These are phyloP conservation scores for Menidia beryllina DNA, from an alignment of 2,113 vertebrate species.

Conservation along the genomic window DNA sequence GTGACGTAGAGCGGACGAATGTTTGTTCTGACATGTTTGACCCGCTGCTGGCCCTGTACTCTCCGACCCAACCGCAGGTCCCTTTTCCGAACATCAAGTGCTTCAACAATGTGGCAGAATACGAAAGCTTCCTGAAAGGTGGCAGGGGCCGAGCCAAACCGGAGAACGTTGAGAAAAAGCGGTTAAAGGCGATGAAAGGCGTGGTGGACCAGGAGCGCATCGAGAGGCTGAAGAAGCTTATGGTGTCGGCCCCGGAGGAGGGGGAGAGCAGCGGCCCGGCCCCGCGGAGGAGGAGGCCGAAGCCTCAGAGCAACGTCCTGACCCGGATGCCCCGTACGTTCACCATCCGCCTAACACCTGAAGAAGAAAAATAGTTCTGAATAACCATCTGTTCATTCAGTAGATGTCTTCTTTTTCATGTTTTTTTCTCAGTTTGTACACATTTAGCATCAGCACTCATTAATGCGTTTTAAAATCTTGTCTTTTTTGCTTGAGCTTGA, in stretches of 20 bases:
- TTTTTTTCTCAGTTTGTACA: no score
- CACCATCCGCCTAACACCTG: background rate
- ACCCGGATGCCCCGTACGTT: slow-evolving; percentile 92
- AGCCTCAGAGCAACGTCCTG: slow-evolving; percentile 88
- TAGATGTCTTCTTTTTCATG: no score
- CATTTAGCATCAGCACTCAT: no score
- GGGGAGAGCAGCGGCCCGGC: slow-evolving; percentile 64
- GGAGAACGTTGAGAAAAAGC: slow-evolving; percentile 82
- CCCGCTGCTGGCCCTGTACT: slow-evolving; percentile 89
- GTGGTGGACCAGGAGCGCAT: slow-evolving; percentile 84
- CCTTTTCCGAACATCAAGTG: slow-evolving; percentile 88
- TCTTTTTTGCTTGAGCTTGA: background rate
- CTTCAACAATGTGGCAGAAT: slow-evolving; percentile 93
- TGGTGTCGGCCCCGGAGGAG: slow-evolving; percentile 77
- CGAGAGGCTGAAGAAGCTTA: slow-evolving; percentile 87
- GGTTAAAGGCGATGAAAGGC: slow-evolving; percentile 73
- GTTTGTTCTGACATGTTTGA: slow-evolving; percentile 90
- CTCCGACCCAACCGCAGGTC: slow-evolving; percentile 79
- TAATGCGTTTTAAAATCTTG: no score
- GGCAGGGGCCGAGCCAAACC: slow-evolving; percentile 83
- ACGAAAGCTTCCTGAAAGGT: slow-evolving; percentile 88
- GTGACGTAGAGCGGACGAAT: slow-evolving; percentile 71
- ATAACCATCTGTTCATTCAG: no score
- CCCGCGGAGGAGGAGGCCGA: slow-evolving; percentile 61
- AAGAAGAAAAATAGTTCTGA: background rate